Conservation (phyloP, 2,113 vertebrate genomes). For the Mola mola region DNA sequence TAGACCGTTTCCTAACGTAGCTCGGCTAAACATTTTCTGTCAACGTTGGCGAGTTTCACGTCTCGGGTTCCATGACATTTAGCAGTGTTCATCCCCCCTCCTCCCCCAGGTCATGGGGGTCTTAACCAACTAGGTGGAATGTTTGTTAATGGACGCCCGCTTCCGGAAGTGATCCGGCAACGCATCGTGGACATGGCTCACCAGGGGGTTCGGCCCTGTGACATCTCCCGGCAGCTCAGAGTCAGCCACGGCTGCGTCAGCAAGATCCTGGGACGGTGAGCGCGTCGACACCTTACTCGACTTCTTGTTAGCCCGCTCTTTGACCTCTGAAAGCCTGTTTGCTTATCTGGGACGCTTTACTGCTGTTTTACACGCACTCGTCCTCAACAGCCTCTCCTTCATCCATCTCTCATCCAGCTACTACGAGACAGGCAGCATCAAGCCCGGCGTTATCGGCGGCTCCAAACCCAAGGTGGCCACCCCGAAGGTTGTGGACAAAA, state of each 20-base stretch:
- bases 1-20: too few species aligned
- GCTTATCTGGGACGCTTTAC: neutral
- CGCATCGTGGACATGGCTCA: conserved; percentile 93
- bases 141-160: conserved; percentile 91
- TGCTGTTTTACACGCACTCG: neutral
- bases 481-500: conserved; percentile 92
- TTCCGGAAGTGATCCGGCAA: conserved; percentile 92
- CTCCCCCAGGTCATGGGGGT: conserved; percentile 90
- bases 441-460: conserved; percentile 90
- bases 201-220: conserved; percentile 90
- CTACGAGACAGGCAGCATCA: conserved; percentile 92
- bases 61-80: conserved; percentile 74
- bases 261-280: conserved; percentile 92
- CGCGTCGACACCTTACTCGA: neutral
- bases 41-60: neutral
- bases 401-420: conserved; percentile 71
- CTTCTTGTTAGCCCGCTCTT: conserved; percentile 17
- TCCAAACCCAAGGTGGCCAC: conserved; percentile 93
- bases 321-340: conserved; percentile 6
- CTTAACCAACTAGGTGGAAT: conserved; percentile 93
- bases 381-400: neutral
- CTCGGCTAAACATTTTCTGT: neutral
- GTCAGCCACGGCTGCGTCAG: conserved; percentile 94
- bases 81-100: conserved; percentile 82
- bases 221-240: conserved; percentile 91